These are phyloP conservation scores for Bombus picipes DNA, from an alignment of 1,140 invertebrate species.

Conservation along the genomic window DNA sequence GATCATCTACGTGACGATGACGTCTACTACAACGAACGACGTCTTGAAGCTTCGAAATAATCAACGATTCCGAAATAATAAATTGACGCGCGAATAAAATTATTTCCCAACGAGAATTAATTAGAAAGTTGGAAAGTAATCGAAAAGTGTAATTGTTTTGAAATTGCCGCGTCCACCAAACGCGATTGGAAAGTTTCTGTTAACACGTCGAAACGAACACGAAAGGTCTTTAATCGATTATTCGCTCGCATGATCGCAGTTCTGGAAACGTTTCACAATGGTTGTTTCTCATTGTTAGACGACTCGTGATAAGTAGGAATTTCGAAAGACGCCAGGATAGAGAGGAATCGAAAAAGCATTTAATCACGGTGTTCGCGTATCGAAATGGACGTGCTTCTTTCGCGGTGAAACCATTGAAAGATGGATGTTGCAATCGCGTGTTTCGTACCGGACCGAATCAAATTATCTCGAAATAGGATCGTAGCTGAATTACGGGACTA, in stretches of 20 bases:
- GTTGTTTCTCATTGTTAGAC: neutral
- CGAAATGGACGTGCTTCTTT: neutral
- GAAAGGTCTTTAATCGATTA: neutral
- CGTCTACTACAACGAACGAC: neutral
- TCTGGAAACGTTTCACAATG: neutral
- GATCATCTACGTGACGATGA: neutral
- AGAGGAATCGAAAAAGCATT: neutral
- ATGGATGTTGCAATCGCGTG: constrained; percentile 37
- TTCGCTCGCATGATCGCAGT: neutral
- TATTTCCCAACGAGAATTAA: too few relatives aligned
- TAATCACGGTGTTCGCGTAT: neutral
- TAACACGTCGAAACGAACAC: neutral
- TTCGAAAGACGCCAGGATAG: neutral
- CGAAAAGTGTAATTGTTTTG: neutral
- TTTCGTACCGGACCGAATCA: constrained; percentile 36
- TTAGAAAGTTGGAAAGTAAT: neutral
- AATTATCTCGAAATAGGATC: constrained; percentile 48
- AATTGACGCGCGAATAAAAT: neutral
- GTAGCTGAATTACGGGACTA: constrained; percentile 31
- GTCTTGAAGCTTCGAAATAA: neutral
- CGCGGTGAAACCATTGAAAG: constrained; percentile 22
- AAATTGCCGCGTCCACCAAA: neutral
- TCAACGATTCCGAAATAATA: neutral
- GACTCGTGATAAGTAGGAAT: neutral
- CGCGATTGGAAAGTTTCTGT: neutral